Conservation (phyloP, 37 sponge, comb jelly and placozoan species). For the Hormiphora californensis region DNA sequence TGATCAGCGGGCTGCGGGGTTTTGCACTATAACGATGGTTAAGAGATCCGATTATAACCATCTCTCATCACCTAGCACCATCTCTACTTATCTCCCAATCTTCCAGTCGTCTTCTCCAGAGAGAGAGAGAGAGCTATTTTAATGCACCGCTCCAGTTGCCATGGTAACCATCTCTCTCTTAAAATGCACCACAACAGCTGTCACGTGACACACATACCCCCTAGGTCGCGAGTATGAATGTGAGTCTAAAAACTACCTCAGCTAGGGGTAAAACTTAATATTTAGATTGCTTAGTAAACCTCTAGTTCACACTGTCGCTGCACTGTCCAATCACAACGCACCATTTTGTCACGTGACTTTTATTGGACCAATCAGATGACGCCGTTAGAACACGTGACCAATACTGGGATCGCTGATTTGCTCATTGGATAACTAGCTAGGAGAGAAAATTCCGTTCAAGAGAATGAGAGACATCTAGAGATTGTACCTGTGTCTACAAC, state of each 20-base stretch:
- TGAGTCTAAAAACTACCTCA: slow-evolving; percentile 51
- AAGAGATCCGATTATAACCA: no score
- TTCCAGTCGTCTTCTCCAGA: no score
- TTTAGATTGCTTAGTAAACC: slow-evolving; percentile 55
- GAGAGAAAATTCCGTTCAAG: background rate
- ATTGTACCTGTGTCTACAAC: no score
- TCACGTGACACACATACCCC: background rate
- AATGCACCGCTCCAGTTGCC: no score
- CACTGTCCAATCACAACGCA: background rate
- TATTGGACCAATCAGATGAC: background rate
- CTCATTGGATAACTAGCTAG: background rate
- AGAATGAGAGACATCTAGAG: background rate
- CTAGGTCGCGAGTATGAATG: background rate
- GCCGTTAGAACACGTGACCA: background rate
- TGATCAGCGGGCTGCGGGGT: no score
- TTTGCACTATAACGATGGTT: no score
- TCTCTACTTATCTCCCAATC: no score
- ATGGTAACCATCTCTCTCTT: no score
- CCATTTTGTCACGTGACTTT: background rate
- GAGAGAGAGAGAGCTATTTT: no score
- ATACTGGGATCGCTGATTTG: background rate
- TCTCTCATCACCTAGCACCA: no score
- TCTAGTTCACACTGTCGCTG: no score
- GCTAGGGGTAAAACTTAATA: slow-evolving; percentile 52
- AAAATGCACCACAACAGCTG: no score